Conservation (phyloP, 2,113 vertebrate genomes). For the Leucosticte australis region DNA sequence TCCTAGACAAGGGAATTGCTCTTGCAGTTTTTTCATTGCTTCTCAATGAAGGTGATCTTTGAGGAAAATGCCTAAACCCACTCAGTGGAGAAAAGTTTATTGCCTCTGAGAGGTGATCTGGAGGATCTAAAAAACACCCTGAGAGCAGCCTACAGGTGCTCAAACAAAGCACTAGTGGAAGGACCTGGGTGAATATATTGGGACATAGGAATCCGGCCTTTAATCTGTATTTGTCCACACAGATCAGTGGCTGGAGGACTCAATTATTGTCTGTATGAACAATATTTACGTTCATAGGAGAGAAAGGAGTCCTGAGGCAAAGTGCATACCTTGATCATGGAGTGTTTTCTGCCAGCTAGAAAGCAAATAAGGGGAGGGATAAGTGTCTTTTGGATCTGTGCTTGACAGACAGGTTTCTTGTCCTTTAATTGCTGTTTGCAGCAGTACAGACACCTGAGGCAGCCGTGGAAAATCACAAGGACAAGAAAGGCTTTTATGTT, state of each 20-base stretch:
- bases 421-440: constrained; percentile 46
- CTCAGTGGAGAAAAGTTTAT: neutral
- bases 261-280: neutral
- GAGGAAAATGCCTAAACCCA: neutral
- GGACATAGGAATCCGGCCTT: neutral
- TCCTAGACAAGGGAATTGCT: neutral
- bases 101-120: neutral
- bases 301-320: neutral
- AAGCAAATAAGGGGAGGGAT: constrained; percentile 4
- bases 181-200: neutral
- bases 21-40: neutral
- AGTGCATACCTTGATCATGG: neutral
- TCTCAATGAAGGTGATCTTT: neutral
- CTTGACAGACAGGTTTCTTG: constrained; percentile 13
- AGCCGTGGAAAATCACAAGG: constrained; percentile 1
- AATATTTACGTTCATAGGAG: neutral
- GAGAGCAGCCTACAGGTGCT: neutral
- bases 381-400: neutral
- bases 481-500: constrained; percentile 6
- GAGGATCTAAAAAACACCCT: neutral
- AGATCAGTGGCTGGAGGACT: neutral
- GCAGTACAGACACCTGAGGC: neutral
- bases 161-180: neutral
- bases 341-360: neutral
- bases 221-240: neutral